Conservation (phyloP, 2,113 vertebrate genomes). For the Prochilodus magdalenae region DNA sequence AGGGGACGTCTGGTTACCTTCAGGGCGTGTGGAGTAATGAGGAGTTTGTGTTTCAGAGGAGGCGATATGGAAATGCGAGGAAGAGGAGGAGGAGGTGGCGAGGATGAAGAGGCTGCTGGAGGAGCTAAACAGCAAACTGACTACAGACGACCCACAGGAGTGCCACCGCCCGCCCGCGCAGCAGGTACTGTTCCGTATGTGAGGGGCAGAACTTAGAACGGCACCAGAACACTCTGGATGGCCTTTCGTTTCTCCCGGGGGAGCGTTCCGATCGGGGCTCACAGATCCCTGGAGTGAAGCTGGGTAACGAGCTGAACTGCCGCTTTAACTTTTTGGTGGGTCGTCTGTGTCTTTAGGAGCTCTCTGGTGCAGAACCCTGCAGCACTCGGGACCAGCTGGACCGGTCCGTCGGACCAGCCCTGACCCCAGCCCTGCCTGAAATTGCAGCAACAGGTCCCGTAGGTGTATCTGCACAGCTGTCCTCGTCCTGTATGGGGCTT, state of each 20-base stretch:
- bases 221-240: too few species aligned
- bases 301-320: too few species aligned
- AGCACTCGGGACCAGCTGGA: background rate
- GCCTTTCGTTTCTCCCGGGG: too few species aligned
- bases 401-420: background rate
- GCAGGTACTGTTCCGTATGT: too few species aligned
- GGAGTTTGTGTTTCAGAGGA: conserved; percentile 40
- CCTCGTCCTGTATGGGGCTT: background rate
- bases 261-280: too few species aligned
- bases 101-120: conserved; percentile 45
- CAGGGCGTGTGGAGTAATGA: background rate
- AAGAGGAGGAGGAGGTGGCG: conserved; percentile 55
- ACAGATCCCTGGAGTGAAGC: too few species aligned
- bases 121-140: conserved; percentile 46
- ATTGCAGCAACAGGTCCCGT: background rate
- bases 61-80: conserved; percentile 11
- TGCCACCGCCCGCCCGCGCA: background rate
- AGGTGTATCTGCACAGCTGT: background rate
- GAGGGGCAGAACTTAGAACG: too few species aligned
- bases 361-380: background rate
- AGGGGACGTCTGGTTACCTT: too few species aligned
- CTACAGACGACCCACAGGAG: background rate
- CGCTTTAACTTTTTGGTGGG: background rate
- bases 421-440: background rate
- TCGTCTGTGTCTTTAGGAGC: conserved; percentile 2